Evolutionary conservation across 30 jellyfish, hydroid and myxozoan species (phyloP), one percentile per base, ranked within the genome.

Genomic region (Turritopsis dohrnii): DNA sequence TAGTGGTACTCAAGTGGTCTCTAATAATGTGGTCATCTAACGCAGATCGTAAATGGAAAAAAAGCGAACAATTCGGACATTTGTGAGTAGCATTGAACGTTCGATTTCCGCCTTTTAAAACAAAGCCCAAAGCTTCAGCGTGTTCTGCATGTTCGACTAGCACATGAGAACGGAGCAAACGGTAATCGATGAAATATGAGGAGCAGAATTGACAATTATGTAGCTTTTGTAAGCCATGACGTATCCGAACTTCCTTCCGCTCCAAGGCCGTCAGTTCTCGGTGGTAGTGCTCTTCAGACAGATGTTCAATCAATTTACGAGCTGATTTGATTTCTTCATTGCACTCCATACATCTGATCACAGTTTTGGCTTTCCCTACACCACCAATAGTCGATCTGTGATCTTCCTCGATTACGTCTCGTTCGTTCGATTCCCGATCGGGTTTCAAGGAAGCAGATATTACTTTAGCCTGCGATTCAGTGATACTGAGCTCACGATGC

Each of bases 401-500:
- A 60, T 71, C 86, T 0, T 75, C 88, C 1, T 84, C 71, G 21
- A 7, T 21, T n/a, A 29, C n/a, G 19, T 81, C 74, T 53, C 28
- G 16, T 27, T 79, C 76, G 54, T 13, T 52, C 7, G 83, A 19
- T 41, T 79, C 85, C 28, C 80, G 53, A 53, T 74, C 95, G 16
- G 90, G 89, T 30, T 71, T 79, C 81, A 84, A 41, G 28, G 90
- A 65, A 21, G 86, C 71, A 24, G 84, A 28, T 22, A 84, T 66
- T 9, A 26, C 72, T 72, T 53, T 80, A 16, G 86, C 90, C 19
- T 76, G 89, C 22, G n/a, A 53, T 23, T 71, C 96, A 20, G 80
- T 86, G 26, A 84, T 24, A 52, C 79, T 75, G n/a, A 82, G 60
- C 65, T 81, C 90, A 18, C 73, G 81, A 73, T 92, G 97, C 8